Conservation (phyloP, 2,797 vertebrate genomes). For the Dryobates pubescens region DNA sequence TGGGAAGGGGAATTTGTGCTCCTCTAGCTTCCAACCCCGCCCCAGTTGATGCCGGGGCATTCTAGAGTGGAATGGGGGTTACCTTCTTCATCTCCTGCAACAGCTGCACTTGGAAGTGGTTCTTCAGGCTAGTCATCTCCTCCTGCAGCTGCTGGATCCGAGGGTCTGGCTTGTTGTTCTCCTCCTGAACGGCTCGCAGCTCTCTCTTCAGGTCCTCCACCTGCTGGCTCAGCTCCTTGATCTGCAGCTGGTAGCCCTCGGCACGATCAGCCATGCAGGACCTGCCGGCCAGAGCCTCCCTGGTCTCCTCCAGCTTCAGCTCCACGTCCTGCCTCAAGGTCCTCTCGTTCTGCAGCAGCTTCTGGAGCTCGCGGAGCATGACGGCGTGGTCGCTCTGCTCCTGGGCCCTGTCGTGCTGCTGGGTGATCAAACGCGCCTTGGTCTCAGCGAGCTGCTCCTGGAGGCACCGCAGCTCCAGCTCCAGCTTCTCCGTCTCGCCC, state of each 20-base stretch:
- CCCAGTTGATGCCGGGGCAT: fast-evolving
- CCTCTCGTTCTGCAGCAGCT: constrained; percentile 88
- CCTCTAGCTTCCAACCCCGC: background rate
- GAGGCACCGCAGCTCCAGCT: constrained; percentile 74
- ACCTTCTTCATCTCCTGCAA: constrained; percentile 90
- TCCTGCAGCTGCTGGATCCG: constrained; percentile 82
- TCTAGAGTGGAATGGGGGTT: background rate
- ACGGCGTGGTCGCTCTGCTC: constrained; percentile 90
- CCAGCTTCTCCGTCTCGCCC: constrained; percentile 63
- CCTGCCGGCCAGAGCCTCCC: constrained; percentile 70
- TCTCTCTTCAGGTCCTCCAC: constrained; percentile 80
- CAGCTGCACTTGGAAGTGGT: constrained; percentile 85
- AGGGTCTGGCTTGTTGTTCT: constrained; percentile 82
- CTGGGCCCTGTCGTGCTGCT: constrained; percentile 90
- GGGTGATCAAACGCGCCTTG: constrained; percentile 86
- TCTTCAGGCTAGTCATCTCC: constrained; percentile 82
- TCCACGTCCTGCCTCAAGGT: constrained; percentile 85
- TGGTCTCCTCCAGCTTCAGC: constrained; percentile 83
- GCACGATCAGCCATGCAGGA: constrained; percentile 75
- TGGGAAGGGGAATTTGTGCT: background rate
- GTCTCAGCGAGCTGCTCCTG: constrained; percentile 88
- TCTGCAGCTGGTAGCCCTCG: constrained; percentile 78
- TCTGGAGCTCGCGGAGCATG: constrained; percentile 92
- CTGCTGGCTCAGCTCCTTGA: constrained; percentile 78
- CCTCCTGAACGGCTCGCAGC: constrained; percentile 75